Evolutionary conservation across 2,113 vertebrate genomes (phyloP).

Genomic region (Rhadina sibilatrix): DNA sequence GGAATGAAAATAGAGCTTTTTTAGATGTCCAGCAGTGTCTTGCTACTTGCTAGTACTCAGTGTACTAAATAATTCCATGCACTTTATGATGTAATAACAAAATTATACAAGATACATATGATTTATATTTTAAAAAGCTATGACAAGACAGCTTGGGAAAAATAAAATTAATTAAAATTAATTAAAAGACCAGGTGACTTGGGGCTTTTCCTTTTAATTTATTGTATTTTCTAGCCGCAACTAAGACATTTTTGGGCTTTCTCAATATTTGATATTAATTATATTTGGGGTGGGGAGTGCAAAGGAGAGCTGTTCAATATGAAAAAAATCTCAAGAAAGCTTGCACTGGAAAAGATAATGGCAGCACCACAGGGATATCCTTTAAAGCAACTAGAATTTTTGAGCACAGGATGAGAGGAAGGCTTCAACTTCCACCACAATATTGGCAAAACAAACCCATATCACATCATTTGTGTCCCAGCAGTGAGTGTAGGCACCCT

Average conservation of each 20-base stretch:
- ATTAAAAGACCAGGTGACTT: background rate
- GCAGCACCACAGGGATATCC: background rate
- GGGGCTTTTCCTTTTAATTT: conserved; percentile 26
- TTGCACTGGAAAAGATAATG: background rate
- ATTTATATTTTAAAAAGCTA: conserved; percentile 20
- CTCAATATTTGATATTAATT: background rate
- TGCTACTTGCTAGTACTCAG: background rate
- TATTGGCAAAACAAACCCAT: background rate
- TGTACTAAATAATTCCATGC: background rate
- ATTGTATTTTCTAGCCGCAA: background rate
- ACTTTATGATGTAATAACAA: conserved; percentile 12
- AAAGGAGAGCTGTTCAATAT: background rate
- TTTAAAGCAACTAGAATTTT: background rate
- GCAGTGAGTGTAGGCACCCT: background rate
- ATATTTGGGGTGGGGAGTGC: background rate
- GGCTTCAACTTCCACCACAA: background rate
- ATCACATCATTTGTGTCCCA: background rate
- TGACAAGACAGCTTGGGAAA: background rate
- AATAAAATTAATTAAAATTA: conserved; percentile 37
- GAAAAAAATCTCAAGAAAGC: background rate
- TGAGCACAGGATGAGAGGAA: background rate
- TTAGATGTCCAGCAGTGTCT: background rate
- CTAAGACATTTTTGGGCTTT: background rate
- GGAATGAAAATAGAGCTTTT: background rate
- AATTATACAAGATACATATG: background rate